phyloP scores from a whole-genome alignment of 2,888 invertebrate genomes.

The Thecophora atra region DNA sequence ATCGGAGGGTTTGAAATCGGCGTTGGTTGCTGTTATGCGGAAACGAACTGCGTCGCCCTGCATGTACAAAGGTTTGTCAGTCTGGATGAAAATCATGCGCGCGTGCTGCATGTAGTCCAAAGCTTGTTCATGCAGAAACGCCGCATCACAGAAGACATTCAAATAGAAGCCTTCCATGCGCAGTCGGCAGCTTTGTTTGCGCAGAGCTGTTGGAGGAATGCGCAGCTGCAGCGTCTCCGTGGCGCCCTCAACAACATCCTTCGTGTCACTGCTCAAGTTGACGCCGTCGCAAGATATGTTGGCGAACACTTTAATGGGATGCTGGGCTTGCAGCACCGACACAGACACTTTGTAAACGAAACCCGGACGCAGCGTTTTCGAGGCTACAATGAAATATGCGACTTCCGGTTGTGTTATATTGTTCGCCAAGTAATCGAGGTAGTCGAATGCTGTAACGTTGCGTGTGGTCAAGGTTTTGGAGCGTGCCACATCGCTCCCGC shows the following conservation, averaged over 20 bases:
- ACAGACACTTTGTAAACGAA: constrained; percentile 87
- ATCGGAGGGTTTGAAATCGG: constrained; percentile 86
- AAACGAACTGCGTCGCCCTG: constrained; percentile 88
- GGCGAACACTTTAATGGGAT: constrained; percentile 82
- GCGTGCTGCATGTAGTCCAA: constrained; percentile 84
- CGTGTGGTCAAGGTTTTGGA: background rate
- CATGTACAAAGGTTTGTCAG: constrained; percentile 91
- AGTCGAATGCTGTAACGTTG: background rate
- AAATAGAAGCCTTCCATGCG: constrained; percentile 77
- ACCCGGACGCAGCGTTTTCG: constrained; percentile 85
- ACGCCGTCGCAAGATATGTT: constrained; percentile 87
- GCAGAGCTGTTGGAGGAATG: constrained; percentile 82
- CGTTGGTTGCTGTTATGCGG: constrained; percentile 88
- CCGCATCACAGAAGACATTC: constrained; percentile 77
- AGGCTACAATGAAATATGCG: constrained; percentile 89
- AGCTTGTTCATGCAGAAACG: constrained; percentile 86
- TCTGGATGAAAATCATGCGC: constrained; percentile 91
- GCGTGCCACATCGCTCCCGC: background rate
- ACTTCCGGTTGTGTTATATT: constrained; percentile 36
- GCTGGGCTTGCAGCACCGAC: constrained; percentile 77
- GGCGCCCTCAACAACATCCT: constrained; percentile 81
- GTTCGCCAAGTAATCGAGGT: background rate
- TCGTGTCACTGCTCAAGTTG: constrained; percentile 80
- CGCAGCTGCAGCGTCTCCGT: constrained; percentile 85
- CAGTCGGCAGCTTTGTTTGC: constrained; percentile 79